Evolutionary conservation across 2,888 invertebrate genomes (phyloP).

Genomic region (Prenolepis imparis): DNA sequence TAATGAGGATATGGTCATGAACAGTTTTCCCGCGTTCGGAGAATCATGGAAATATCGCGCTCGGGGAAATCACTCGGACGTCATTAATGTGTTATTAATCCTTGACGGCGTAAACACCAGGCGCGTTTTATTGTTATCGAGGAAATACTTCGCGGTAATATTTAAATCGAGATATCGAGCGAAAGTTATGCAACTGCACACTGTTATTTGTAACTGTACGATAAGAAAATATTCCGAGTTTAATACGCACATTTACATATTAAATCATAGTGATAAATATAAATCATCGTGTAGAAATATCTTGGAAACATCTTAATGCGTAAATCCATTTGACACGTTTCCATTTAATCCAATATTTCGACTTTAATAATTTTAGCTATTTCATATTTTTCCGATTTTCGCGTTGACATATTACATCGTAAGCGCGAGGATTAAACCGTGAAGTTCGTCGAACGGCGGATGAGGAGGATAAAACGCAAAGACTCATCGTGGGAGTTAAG

Average conservation of each 20-base stretch:
- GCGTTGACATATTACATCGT: slow-evolving; percentile 34
- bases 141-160: slow-evolving; percentile 60
- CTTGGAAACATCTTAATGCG: neutral
- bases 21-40: slow-evolving; percentile 42
- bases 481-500: slow-evolving; percentile 38
- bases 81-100: slow-evolving; percentile 69
- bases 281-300: neutral
- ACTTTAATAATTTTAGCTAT: neutral
- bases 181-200: slow-evolving; percentile 43
- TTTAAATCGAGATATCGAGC: slow-evolving; percentile 56
- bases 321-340: neutral
- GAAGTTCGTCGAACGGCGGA: slow-evolving; percentile 6
- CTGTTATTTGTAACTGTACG: slow-evolving; percentile 17
- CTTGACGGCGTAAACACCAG: slow-evolving; percentile 61
- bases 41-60: slow-evolving; percentile 50
- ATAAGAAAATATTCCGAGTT: slow-evolving; percentile 30
- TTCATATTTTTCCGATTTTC: slow-evolving; percentile 21
- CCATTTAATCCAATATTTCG: neutral
- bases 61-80: slow-evolving; percentile 61
- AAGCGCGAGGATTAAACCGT: slow-evolving; percentile 25
- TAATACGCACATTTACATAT: slow-evolving; percentile 45
- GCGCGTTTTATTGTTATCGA: slow-evolving; percentile 58
- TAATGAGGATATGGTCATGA: slow-evolving; percentile 50
- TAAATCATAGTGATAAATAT: slow-evolving; percentile 53
- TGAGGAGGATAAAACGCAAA: slow-evolving; percentile 15